These are phyloP conservation scores for Onychostoma macrolepis DNA, from an alignment of 2,113 vertebrate species.

Conservation along the genomic window DNA sequence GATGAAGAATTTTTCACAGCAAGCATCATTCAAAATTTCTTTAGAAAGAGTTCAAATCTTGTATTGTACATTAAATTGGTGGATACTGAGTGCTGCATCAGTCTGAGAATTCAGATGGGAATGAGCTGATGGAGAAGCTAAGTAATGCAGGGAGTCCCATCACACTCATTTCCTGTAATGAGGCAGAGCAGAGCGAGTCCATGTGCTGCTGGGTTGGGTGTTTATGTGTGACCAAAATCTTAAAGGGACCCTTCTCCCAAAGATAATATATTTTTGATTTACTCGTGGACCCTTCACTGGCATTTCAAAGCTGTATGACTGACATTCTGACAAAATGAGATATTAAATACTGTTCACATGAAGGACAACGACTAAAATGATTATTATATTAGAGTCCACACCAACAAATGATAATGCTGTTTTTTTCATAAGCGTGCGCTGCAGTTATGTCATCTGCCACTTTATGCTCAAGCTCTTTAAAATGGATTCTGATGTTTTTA, in stretches of 20 bases:
- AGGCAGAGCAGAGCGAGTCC: constrained; percentile 26
- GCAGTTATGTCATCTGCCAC: not conserved
- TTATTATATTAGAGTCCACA: not conserved
- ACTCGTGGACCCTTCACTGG: not conserved
- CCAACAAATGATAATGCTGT: not conserved
- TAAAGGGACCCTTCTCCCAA: not conserved
- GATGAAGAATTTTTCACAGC: not conserved
- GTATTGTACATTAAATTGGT: not conserved
- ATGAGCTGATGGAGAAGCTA: constrained; percentile 14
- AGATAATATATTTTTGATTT: not conserved
- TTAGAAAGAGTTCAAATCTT: not conserved
- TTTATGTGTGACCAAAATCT: not conserved
- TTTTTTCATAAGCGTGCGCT: not conserved
- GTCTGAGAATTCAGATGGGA: constrained; percentile 6
- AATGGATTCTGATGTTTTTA: not conserved
- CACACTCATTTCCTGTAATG: constrained; percentile 58
- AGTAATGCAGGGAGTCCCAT: constrained; percentile 66
- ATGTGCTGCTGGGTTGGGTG: constrained; percentile 14
- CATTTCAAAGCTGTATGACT: not conserved
- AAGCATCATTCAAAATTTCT: not conserved
- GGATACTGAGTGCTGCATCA: not conserved
- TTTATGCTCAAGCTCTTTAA: not conserved
- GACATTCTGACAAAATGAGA: not conserved
- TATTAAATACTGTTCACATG: not conserved
- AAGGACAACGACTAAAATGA: not conserved